Conservation (phyloP, 2,113 vertebrate species). For the Carlito syrichta region DNA sequence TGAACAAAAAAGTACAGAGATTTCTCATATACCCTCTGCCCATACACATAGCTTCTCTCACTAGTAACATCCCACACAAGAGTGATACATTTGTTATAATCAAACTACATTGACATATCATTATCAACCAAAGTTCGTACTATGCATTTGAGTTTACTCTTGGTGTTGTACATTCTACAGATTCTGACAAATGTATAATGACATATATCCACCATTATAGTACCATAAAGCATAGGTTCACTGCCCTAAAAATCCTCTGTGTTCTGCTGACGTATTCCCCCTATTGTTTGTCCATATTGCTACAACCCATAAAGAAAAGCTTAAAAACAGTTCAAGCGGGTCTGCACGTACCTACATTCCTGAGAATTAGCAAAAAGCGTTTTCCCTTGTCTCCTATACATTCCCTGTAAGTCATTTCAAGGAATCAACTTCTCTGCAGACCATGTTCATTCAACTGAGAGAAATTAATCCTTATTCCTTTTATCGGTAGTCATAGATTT, state of each 20-base stretch:
- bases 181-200: not conserved
- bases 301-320: too few relatives aligned
- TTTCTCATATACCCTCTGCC: not conserved
- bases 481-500: too few relatives aligned
- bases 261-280: not conserved
- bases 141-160: not conserved
- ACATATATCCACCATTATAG: not conserved
- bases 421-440: too few relatives aligned
- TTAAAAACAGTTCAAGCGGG: too few relatives aligned
- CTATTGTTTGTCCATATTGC: too few relatives aligned
- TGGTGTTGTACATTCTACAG: not conserved
- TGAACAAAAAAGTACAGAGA: not conserved
- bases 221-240: not conserved
- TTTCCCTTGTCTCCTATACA: too few relatives aligned
- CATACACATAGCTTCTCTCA: not conserved
- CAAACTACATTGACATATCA: not conserved
- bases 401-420: too few relatives aligned
- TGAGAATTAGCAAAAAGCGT: too few relatives aligned
- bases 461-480: too few relatives aligned
- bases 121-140: not conserved
- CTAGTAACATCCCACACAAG: not conserved
- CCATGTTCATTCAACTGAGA: too few relatives aligned
- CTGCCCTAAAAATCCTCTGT: not conserved
- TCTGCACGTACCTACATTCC: too few relatives aligned
- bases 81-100: not conserved